Evolutionary conservation across 2,888 invertebrate genomes (phyloP).

Genomic region (Apotomis betuletana): DNA sequence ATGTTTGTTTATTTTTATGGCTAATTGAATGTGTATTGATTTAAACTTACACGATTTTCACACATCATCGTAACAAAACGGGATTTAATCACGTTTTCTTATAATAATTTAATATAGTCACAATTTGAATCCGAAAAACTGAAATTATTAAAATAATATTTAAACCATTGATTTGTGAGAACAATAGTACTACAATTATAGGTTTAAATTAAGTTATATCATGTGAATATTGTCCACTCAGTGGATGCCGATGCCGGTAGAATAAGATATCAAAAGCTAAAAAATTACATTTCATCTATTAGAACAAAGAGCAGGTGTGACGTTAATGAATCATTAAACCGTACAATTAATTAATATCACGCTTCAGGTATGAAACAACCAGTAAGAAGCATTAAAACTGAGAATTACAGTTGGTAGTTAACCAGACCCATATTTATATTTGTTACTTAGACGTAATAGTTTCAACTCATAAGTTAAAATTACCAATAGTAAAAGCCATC

Average conservation of each 20-base stretch:
- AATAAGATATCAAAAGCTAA: neutral
- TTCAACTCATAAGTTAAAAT: slow-evolving; percentile 1
- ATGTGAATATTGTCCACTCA: no score
- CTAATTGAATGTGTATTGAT: no score
- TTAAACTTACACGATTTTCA: no score
- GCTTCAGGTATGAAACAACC: slow-evolving; percentile 8
- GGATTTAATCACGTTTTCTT: no score
- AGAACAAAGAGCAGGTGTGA: neutral
- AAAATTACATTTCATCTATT: neutral
- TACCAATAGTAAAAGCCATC: slow-evolving; percentile 9
- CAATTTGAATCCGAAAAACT: no score
- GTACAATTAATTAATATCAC: slow-evolving; percentile 10
- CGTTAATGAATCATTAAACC: slow-evolving; percentile 8
- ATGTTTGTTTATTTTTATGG: neutral
- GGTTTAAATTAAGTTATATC: no score
- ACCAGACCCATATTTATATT: neutral
- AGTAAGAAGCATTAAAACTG: slow-evolving; percentile 8
- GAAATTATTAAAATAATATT: no score
- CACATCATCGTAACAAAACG: no score
- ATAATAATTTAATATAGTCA: no score
- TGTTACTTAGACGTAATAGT: neutral
- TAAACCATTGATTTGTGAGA: no score
- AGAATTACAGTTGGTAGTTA: neutral
- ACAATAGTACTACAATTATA: no score
- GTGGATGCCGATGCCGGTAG: neutral